phyloP scores from a whole-genome alignment of 1,140 invertebrate species.

The Holcopasites calliopsidis region DNA sequence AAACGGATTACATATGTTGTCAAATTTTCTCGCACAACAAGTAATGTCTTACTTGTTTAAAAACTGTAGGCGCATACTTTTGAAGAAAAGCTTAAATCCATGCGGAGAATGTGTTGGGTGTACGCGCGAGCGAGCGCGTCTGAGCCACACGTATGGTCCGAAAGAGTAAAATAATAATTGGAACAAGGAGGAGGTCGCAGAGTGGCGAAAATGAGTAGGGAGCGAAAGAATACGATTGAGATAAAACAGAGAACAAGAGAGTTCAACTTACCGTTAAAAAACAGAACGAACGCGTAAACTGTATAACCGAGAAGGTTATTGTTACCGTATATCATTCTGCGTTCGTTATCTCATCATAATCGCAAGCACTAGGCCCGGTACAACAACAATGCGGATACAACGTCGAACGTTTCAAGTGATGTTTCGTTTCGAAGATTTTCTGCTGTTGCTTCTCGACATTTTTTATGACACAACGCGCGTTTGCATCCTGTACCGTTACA shows the following conservation, averaged over 20 bases:
- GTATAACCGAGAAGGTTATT: slow-evolving; percentile 77
- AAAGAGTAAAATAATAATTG: background rate
- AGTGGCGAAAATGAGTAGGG: no score
- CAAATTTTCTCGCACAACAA: no score
- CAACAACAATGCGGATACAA: slow-evolving; percentile 5
- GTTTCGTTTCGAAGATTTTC: background rate
- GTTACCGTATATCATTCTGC: slow-evolving; percentile 78
- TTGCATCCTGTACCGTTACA: slow-evolving; percentile 15
- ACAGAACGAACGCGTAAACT: slow-evolving; percentile 74
- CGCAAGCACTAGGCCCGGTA: slow-evolving; percentile 28
- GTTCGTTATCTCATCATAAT: slow-evolving; percentile 78
- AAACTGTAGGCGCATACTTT: slow-evolving; percentile 11
- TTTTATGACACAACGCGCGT: slow-evolving; percentile 40
- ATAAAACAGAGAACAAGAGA: background rate
- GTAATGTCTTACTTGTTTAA: background rate
- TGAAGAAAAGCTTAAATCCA: background rate
- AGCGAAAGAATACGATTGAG: background rate
- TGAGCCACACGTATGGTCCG: no score
- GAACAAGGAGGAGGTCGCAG: background rate
- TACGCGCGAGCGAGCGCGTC: no score
- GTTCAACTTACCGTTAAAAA: slow-evolving; percentile 70
- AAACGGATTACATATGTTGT: background rate
- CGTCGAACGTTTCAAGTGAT: slow-evolving; percentile 23
- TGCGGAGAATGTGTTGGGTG: background rate
- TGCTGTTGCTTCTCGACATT: slow-evolving; percentile 26